Conservation (phyloP, 2,888 invertebrate genomes). For the Rhyacophila evoluta region DNA sequence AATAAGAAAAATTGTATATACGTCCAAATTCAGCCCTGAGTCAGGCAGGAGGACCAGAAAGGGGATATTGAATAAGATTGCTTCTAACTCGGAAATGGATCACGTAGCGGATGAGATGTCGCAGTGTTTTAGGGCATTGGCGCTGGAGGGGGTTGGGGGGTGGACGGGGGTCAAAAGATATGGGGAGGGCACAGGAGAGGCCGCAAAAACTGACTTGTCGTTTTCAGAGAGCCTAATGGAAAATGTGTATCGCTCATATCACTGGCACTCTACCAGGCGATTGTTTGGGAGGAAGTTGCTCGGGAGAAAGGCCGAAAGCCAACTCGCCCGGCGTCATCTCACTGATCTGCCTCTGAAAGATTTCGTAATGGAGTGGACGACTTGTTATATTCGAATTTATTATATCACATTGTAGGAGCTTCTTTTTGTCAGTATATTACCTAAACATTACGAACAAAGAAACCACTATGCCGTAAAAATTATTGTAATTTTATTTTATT, state of each 20-base stretch:
- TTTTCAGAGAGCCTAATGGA: constrained; percentile 52
- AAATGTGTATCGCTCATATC: constrained; percentile 46
- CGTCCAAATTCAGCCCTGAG: constrained; percentile 48
- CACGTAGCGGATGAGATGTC: constrained; percentile 73
- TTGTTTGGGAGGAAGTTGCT: constrained; percentile 3
- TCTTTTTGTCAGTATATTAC: no score
- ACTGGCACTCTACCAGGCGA: constrained; percentile 32
- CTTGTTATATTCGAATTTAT: background rate
- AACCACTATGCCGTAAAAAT: background rate
- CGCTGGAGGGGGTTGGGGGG: constrained; percentile 18
- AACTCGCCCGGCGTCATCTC: constrained; percentile 30
- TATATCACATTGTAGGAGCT: no score
- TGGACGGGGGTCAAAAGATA: background rate
- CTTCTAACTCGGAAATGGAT: constrained; percentile 74
- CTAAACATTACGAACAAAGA: no score
- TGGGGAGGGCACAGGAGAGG: constrained; percentile 1
- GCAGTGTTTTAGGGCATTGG: constrained; percentile 67
- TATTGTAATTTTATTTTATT: no score
- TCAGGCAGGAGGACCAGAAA: constrained; percentile 53
- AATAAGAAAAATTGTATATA: background rate
- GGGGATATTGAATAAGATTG: constrained; percentile 72
- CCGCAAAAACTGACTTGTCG: constrained; percentile 47
- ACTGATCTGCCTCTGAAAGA: constrained; percentile 32
- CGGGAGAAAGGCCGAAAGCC: background rate
- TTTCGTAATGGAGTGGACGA: constrained; percentile 19